Evolutionary conservation across 2,797 vertebrate genomes (phyloP).

Genomic region (Delichon dasypus): DNA sequence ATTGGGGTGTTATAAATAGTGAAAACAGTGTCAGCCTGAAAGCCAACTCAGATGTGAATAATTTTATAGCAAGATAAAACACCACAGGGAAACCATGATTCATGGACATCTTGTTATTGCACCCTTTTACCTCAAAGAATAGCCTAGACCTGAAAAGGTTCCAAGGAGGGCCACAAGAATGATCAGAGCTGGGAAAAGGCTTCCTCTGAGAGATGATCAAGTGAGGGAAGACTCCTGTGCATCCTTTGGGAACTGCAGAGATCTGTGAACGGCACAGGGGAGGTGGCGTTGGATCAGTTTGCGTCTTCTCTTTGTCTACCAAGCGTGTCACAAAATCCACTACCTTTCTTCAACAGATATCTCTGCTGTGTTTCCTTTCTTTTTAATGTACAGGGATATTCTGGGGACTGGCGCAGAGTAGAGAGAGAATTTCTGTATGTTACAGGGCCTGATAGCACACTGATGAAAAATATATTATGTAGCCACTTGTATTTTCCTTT

Average conservation of each 20-base stretch:
- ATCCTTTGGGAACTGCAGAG: background rate
- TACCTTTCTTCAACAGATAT: background rate
- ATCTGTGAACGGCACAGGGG: background rate
- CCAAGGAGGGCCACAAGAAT: background rate
- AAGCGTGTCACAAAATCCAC: background rate
- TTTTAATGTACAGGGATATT: background rate
- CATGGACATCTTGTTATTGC: background rate
- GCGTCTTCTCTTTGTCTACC: background rate
- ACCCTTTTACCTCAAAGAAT: background rate
- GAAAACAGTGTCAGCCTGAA: background rate
- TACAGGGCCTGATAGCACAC: background rate
- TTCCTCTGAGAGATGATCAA: background rate
- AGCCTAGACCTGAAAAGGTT: background rate
- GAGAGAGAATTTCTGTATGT: background rate
- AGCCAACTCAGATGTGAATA: background rate
- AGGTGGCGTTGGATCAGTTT: background rate
- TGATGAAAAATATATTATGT: background rate
- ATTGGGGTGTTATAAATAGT: background rate
- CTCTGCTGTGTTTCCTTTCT: background rate
- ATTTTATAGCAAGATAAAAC: background rate
- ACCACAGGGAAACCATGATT: background rate
- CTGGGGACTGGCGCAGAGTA: background rate
- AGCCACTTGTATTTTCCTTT: background rate
- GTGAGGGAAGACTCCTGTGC: background rate
- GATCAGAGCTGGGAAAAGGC: background rate